A percentile compares a stretch with the other conserved stretches of the same genome.
These are phyloP conservation scores for Cosmopolites sordidus DNA, from an alignment of 2,888 invertebrate genomes.

Conservation along the genomic window DNA sequence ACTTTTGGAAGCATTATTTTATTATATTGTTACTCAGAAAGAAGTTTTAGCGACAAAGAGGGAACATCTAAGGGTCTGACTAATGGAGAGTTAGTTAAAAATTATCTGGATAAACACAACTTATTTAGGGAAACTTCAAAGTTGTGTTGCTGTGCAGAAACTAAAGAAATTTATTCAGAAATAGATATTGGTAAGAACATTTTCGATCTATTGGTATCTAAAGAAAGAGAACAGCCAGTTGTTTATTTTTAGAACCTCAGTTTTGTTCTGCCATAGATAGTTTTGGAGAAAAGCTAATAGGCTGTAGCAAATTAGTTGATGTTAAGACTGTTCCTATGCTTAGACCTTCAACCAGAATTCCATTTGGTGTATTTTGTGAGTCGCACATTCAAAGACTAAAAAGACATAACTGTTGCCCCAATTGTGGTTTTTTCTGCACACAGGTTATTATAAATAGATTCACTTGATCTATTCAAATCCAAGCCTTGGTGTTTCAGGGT, in stretches of 20 bases:
- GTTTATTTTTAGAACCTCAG: constrained; percentile 52
- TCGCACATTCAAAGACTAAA: constrained; percentile 71
- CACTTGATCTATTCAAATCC: not conserved
- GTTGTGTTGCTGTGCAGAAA: not conserved
- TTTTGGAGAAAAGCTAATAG: constrained; percentile 69
- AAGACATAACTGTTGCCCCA: constrained; percentile 84
- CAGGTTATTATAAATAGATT: constrained; percentile 62
- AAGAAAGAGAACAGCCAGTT: no score
- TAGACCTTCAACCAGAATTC: constrained; percentile 69
- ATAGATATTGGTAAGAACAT: no score
- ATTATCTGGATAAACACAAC: not conserved
- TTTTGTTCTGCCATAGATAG: constrained; percentile 75
- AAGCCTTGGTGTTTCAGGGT: constrained; percentile 55
- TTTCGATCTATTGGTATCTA: no score
- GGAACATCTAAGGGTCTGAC: not conserved
- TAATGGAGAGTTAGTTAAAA: not conserved
- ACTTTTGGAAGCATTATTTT: no score
- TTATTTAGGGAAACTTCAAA: not conserved
- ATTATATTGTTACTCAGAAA: constrained; percentile 1
- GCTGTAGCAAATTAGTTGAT: constrained; percentile 71
- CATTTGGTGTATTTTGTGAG: constrained; percentile 75
- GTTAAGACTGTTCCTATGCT: constrained; percentile 57
- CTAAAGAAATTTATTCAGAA: not conserved
- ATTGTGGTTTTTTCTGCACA: constrained; percentile 85
- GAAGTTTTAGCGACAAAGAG: constrained; percentile 5